Evolutionary conservation across 92 coral and sea anemone species (phyloP), one percentile per base, ranked within the genome.

Genomic region (Porites lobata): DNA sequence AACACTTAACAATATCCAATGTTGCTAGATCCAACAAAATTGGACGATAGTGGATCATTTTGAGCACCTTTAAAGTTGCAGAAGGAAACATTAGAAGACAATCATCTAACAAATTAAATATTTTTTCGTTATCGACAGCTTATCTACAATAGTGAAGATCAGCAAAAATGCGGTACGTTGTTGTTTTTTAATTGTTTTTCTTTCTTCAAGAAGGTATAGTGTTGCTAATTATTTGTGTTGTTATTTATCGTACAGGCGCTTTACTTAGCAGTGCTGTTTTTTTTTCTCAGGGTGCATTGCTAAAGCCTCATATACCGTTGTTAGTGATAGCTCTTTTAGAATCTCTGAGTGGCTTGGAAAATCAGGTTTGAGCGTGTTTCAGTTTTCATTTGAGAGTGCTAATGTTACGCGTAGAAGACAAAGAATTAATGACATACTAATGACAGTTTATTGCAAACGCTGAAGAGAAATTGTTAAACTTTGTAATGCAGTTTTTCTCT

Each of bases 291-390:
- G 98, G 98, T 19, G 81, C 95, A 8, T 91, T 96, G 22, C 88
- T 98, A 12, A 98, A 98, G 86, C 99, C 99, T 63, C 98, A 98
- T 75, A 96, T 98, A n/a, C 94, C 99, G 13, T 87, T 96, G 15
- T 83, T 98, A 24, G 96, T 98, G 9, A 79, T 94, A 63, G 97
- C 98, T n/a, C 92, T 98, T 61, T 89, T 98, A 52, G 98, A 98
- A 76, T 96, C 99, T 22, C 93, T 98, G 20, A 98, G 98, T 83
- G 95, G 96, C 57, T 89, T 98, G 53, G 99, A 98, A 78, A 87
- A 94, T 9, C 98, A 96, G 95, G 95, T 96, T 69, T 85, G 84
- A 54, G 21, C 52, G 6, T 20, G 14, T 22, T 50, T 56, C 13
- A 56, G 13, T 14, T 56, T 56, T 9, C 15, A 56, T 14, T 56